Evolutionary conservation across 2,797 vertebrate genomes (phyloP), one percentile per base, ranked within the genome.

Genomic region (Sternarchorhynchus goeldii): DNA sequence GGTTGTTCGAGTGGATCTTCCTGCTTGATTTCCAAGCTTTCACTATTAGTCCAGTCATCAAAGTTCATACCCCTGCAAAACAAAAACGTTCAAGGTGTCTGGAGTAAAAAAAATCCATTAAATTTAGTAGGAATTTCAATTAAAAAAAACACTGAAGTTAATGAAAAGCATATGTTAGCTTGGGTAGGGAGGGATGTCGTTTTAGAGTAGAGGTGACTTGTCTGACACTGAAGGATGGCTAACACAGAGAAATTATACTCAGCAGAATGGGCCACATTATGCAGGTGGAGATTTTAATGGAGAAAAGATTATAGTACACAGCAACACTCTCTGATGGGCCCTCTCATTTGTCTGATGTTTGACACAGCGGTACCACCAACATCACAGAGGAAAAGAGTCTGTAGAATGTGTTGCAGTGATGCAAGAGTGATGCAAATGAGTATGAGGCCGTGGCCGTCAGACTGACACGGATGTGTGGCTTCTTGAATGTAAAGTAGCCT

Each of bases 1-100:
- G 25, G 20, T 3, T 1, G 29, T 64, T 53, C 4, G 41, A 76
- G 41, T 17, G 69, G 66, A 18, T 82, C 70, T 25, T 67, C 75
- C 32, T 76, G 84, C 21, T 68, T 71, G 62, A 25, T 45, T 53
- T 84, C 83, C 31, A 31, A 36, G 29, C 41, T 64, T 41, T 83
- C 79, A 59, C 80, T 60, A 32, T 80, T 81, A 29, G 75, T 87
- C 84, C 84, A 84, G 62, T 66, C 72, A 45, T 87, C 80, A 63
- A 83, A 85, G 74, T 83, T 84, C n/a, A 86, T 69, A 31, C 75
- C 75, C 82, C 25, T 87, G 64, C 29, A 20, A 45, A 21, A 76
- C n/a, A 70, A 68, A 67, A 29, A 56, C 25, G 39, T 8, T 50
- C 45, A 64, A 45, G 25, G 65, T 67, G 21, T 64, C 14, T 45